These are phyloP conservation scores for Melanotaenia pygmaea DNA, from an alignment of 2,797 vertebrate genomes.

Conservation along the genomic window DNA sequence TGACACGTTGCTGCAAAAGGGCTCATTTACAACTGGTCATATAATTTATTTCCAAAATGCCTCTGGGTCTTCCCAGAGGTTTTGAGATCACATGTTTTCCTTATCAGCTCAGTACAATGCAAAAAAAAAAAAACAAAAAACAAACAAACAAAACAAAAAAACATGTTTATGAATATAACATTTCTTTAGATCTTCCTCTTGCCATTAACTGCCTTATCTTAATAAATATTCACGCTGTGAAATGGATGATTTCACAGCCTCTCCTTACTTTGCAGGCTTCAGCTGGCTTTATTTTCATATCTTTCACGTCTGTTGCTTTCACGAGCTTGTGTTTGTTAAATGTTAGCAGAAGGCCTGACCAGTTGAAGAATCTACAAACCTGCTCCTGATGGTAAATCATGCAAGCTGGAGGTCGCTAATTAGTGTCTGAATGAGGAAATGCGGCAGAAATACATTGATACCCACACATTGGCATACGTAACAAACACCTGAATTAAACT, in stretches of 20 bases:
- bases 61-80: neutral
- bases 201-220: neutral
- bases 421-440: neutral
- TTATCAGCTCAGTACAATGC: no score
- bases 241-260: neutral
- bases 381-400: neutral
- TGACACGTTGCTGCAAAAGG: neutral
- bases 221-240: neutral
- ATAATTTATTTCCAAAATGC: neutral
- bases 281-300: neutral
- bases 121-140: no score
- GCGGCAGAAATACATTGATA: neutral
- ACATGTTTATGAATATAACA: neutral
- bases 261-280: neutral
- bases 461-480: neutral
- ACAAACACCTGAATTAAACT: neutral
- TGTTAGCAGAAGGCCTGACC: neutral
- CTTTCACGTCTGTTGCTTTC: neutral
- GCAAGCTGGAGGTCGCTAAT: neutral
- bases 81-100: neutral
- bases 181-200: neutral
- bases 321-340: neutral
- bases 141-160: no score
- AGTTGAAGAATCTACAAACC: neutral
- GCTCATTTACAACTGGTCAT: neutral